Evolutionary conservation across 2,797 vertebrate genomes (phyloP).

Genomic region (Tiaroga cobitis): DNA sequence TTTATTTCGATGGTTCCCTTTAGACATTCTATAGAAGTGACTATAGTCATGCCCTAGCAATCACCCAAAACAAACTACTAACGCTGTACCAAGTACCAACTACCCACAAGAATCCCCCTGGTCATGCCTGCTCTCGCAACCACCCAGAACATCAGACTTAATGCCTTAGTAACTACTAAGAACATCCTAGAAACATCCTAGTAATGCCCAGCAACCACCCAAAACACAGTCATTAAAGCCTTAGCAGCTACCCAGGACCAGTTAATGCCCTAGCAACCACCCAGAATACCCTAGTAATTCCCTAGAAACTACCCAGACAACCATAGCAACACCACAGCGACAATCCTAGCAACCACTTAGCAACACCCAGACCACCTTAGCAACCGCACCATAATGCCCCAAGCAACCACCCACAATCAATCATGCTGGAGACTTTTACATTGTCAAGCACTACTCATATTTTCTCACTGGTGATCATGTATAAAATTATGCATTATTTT

Average conservation of each 20-base stretch:
- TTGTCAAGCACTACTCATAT: not conserved
- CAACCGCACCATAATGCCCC: not conserved
- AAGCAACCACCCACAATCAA: not conserved
- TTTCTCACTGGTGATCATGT: slow-evolving; percentile 5
- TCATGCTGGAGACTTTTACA: not conserved
- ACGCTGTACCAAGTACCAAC: not conserved
- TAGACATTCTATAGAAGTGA: too few species aligned
- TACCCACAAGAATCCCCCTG: not conserved
- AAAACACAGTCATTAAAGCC: not conserved
- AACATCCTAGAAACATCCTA: not conserved
- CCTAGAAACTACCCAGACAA: not conserved
- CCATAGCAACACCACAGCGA: not conserved
- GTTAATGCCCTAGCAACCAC: not conserved
- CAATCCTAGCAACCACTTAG: not conserved
- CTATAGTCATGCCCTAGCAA: not conserved
- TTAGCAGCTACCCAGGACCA: not conserved
- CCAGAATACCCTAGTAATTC: not conserved
- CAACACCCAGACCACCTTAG: not conserved
- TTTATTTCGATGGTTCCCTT: too few species aligned
- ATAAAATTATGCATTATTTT: not conserved
- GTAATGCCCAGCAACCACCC: not conserved
- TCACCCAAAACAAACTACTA: not conserved
- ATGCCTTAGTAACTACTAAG: not conserved
- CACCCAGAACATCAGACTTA: not conserved
- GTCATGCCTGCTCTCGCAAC: not conserved